Evolutionary conservation across 2,113 vertebrate genomes (phyloP).

Genomic region (Pseudopodoces humilis): DNA sequence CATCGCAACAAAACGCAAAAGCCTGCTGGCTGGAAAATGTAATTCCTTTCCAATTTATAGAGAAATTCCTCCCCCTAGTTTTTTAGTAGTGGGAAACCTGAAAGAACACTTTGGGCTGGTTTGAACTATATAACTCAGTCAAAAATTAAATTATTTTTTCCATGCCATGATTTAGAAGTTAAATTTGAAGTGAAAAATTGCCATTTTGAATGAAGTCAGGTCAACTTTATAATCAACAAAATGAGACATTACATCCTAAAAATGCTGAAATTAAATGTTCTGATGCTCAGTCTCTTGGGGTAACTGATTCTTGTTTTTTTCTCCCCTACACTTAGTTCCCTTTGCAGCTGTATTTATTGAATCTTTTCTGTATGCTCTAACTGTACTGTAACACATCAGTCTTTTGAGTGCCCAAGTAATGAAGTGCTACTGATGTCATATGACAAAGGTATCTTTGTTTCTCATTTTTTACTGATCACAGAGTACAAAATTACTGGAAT

Average conservation of each 20-base stretch:
- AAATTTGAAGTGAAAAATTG: neutral
- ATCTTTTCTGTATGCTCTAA: neutral
- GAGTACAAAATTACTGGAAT: neutral
- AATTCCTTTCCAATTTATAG: neutral
- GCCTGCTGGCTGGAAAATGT: neutral
- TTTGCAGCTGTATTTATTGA: neutral
- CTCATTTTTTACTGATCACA: neutral
- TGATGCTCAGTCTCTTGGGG: neutral
- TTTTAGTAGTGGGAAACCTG: neutral
- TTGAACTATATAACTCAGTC: neutral
- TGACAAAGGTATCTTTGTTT: neutral
- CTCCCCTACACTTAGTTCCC: neutral
- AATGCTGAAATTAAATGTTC: neutral
- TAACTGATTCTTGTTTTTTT: neutral
- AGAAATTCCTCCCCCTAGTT: rapidly evolving
- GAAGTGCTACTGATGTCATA: neutral
- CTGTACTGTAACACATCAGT: neutral
- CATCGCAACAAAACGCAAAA: neutral
- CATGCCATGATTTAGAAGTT: neutral
- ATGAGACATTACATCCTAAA: neutral
- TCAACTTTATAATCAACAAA: neutral
- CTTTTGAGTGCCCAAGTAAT: neutral
- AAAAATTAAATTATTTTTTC: neutral
- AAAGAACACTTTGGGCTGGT: neutral
- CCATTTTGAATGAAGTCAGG: neutral